Evolutionary conservation across 2,113 vertebrate species (phyloP).

Genomic region (Rhinoderma darwinii): DNA sequence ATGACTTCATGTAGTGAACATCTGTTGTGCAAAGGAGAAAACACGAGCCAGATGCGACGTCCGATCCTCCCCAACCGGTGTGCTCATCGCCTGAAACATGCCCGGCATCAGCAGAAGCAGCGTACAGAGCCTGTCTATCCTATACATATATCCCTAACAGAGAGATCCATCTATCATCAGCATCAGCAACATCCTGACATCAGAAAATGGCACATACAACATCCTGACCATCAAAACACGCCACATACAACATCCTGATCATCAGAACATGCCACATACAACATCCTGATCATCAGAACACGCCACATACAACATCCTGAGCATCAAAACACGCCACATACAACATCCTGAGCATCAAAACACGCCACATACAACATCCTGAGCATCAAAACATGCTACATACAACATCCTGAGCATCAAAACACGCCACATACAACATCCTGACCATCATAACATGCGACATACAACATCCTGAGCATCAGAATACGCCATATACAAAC

Average conservation of each 20-base stretch:
- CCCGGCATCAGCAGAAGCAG: conserved; percentile 3
- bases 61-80: background rate
- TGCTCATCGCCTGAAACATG: background rate
- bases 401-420: background rate
- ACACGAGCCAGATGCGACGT: conserved; percentile 33
- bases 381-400: background rate
- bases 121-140: no score
- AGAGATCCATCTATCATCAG: background rate
- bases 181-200: background rate
- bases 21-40: conserved; percentile 38
- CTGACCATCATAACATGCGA: background rate
- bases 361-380: background rate
- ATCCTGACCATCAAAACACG: no score
- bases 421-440: background rate
- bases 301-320: background rate
- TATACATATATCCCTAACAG: no score
- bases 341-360: background rate
- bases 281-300: background rate
- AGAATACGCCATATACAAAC: background rate
- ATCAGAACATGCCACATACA: background rate
- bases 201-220: background rate
- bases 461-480: background rate
- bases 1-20: conserved; percentile 46
- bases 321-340: background rate
- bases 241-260: background rate